Conservation (phyloP, 2,888 invertebrate species). For the Agrilus cyanescens region DNA sequence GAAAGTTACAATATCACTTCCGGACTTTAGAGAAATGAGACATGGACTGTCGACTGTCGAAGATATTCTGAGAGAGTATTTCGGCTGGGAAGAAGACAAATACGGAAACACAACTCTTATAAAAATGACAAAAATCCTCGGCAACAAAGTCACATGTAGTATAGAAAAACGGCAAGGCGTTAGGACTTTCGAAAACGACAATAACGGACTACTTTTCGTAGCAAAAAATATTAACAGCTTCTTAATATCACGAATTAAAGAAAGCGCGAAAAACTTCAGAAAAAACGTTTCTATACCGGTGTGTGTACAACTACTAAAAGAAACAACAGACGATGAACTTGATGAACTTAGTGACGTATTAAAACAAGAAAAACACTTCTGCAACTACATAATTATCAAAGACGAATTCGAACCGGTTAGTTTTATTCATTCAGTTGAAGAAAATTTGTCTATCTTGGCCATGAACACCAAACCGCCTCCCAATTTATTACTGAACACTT, state of each 20-base stretch:
- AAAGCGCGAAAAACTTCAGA: conserved; percentile 7
- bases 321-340: conserved; percentile 4
- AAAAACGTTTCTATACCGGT: conserved; percentile 4
- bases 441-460: conserved; percentile 37
- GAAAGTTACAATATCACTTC: conserved; percentile 51
- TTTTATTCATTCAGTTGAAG: conserved; percentile 18
- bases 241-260: conserved; percentile 20
- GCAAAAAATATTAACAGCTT: conserved; percentile 22
- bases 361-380: conserved; percentile 19
- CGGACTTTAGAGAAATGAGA: conserved; percentile 37
- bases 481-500: conserved; percentile 44
- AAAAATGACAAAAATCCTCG: conserved; percentile 19
- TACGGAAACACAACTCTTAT: conserved; percentile 24
- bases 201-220: conserved; percentile 30
- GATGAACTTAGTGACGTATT: conserved; percentile 16
- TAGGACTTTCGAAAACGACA: conserved; percentile 15
- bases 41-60: conserved; percentile 18
- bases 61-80: conserved; percentile 18
- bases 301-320: conserved; percentile 2
- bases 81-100: conserved; percentile 27
- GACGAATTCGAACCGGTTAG: conserved; percentile 4
- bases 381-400: conserved; percentile 21
- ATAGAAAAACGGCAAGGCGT: conserved; percentile 25
- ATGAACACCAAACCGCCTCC: conserved; percentile 39
- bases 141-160: conserved; percentile 26